These are phyloP conservation scores for Spheniscus mendiculus DNA, from an alignment of 2,113 vertebrate species.

Conservation along the genomic window DNA sequence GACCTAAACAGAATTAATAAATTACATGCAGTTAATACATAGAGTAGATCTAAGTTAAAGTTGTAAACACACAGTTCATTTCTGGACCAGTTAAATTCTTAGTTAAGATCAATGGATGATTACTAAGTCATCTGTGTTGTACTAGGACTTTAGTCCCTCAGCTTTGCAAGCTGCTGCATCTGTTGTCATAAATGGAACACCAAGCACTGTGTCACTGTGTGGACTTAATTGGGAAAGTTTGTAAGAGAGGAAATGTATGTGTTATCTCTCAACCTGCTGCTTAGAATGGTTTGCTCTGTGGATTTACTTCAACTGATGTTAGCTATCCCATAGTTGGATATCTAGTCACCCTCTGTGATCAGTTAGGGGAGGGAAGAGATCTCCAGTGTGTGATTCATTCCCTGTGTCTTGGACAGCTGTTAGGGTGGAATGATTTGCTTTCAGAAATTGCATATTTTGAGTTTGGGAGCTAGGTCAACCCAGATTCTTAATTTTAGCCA, in stretches of 20 bases:
- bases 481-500: neutral
- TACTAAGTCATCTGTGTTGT: neutral
- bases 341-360: neutral
- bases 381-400: neutral
- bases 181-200: neutral
- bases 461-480: neutral
- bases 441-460: neutral
- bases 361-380: neutral
- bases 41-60: neutral
- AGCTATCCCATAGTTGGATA: neutral
- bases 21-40: neutral
- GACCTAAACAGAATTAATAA: neutral
- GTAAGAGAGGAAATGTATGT: neutral
- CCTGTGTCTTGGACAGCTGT: neutral
- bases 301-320: neutral
- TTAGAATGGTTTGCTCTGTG: neutral
- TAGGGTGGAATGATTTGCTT: neutral
- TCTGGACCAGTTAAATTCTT: neutral
- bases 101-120: neutral
- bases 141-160: neutral
- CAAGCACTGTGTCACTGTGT: neutral
- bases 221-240: neutral
- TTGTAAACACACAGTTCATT: neutral
- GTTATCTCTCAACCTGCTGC: neutral
- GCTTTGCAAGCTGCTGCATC: neutral